Percentiles rank a stretch among this genome's conserved stretches.
Conservation (phyloP, 2,113 vertebrate genomes). For the Bolborhynchus lineola region DNA sequence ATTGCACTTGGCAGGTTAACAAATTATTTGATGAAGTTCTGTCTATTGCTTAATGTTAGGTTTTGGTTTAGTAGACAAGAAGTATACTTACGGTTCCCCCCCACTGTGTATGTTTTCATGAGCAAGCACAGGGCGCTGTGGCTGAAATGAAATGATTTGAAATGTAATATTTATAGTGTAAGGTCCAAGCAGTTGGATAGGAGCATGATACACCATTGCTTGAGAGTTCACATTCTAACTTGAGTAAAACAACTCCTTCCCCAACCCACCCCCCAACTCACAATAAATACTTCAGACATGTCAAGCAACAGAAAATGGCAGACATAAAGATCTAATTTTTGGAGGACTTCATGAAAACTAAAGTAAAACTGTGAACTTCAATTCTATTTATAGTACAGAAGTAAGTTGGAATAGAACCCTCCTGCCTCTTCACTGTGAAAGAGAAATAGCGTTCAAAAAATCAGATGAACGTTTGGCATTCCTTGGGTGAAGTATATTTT, state of each 20-base stretch:
- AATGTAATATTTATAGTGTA: constrained; percentile 67
- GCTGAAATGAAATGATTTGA: constrained; percentile 79
- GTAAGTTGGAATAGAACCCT: constrained; percentile 5
- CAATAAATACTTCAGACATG: background rate
- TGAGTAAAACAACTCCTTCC: background rate
- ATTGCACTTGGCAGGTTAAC: background rate
- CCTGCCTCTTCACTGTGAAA: constrained; percentile 56
- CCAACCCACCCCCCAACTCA: background rate
- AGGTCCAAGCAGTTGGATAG: constrained; percentile 41
- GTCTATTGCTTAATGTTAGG: background rate
- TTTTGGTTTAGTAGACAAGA: constrained; percentile 67
- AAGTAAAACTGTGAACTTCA: constrained; percentile 20
- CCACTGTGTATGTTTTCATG: constrained; percentile 89
- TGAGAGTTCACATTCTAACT: constrained; percentile 47
- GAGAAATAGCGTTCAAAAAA: constrained; percentile 32
- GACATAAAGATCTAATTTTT: constrained; percentile 36
- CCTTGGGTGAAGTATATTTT: background rate
- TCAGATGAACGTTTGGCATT: background rate
- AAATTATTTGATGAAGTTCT: background rate
- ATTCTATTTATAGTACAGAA: constrained; percentile 22
- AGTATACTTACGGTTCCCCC: constrained; percentile 95
- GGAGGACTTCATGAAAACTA: constrained; percentile 8
- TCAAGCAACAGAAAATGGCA: background rate
- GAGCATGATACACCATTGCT: constrained; percentile 25
- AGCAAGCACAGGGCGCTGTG: constrained; percentile 84